phyloP scores from a whole-genome alignment of 2,113 vertebrate species.

The Lepidothrix coronata region DNA sequence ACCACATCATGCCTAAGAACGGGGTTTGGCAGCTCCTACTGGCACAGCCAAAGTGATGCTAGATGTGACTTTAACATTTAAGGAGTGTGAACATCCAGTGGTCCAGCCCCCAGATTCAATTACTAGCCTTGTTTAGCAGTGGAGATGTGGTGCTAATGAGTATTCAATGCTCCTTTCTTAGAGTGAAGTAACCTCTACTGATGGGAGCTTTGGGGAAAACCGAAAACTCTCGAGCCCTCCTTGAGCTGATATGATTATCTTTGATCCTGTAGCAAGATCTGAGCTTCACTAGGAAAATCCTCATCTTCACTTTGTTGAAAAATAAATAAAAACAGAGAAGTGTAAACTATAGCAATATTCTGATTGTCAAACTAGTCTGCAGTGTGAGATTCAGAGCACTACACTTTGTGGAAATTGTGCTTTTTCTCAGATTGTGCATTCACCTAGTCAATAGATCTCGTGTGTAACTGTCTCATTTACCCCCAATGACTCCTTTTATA shows the following conservation, averaged over 20 bases:
- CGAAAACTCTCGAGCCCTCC: background rate
- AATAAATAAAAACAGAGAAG: background rate
- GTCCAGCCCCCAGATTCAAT: background rate
- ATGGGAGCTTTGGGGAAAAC: background rate
- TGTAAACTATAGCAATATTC: background rate
- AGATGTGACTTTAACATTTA: background rate
- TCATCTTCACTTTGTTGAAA: background rate
- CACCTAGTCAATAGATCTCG: background rate
- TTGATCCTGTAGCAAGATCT: background rate
- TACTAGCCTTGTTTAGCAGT: background rate
- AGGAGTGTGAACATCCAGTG: accelerated
- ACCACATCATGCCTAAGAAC: background rate
- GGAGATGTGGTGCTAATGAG: background rate
- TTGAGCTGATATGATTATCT: background rate
- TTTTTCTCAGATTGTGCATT: background rate
- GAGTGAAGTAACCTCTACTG: background rate
- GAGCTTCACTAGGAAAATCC: background rate
- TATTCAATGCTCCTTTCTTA: background rate
- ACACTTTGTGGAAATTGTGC: background rate
- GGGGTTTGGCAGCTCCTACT: background rate
- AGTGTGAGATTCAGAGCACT: background rate
- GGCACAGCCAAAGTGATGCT: background rate
- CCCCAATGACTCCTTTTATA: background rate
- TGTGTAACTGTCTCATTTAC: background rate
- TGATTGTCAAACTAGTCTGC: background rate